Evolutionary conservation across 2,888 invertebrate species (phyloP).

Genomic region (Dexiosoma caninum): DNA sequence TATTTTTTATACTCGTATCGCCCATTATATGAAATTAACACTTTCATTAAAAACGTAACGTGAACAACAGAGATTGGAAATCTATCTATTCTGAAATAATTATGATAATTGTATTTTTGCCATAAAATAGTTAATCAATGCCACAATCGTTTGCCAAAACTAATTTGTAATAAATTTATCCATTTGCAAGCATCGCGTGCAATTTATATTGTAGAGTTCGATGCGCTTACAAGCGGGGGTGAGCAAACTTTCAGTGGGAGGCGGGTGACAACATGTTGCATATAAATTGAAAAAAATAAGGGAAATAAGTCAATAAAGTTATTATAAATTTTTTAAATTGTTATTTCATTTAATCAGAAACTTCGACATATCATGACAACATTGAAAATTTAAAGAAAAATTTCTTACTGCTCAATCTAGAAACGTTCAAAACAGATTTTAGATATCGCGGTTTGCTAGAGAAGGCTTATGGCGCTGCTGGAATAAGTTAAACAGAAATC

Average conservation of each 20-base stretch:
- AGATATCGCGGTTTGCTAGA: no score
- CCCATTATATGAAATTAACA: constrained; percentile 55
- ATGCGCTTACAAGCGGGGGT: background rate
- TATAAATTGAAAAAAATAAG: background rate
- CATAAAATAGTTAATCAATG: constrained; percentile 65
- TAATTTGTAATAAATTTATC: constrained; percentile 65
- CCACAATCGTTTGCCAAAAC: constrained; percentile 67
- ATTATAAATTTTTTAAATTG: no score
- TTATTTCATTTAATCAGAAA: no score
- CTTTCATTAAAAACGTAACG: constrained; percentile 40
- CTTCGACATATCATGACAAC: no score
- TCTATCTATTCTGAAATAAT: constrained; percentile 55
- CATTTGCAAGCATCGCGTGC: constrained; percentile 47
- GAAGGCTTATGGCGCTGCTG: no score
- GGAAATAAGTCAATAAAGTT: no score
- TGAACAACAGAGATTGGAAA: constrained; percentile 15
- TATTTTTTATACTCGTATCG: constrained; percentile 1
- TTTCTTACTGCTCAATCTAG: no score
- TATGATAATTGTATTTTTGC: constrained; percentile 53
- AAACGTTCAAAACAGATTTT: no score
- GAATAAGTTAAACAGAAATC: no score
- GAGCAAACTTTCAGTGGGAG: background rate
- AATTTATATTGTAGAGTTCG: background rate
- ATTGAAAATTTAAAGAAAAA: no score
- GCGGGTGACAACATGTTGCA: background rate